Conservation (phyloP, 2,888 invertebrate species). For the Latheticus oryzae region DNA sequence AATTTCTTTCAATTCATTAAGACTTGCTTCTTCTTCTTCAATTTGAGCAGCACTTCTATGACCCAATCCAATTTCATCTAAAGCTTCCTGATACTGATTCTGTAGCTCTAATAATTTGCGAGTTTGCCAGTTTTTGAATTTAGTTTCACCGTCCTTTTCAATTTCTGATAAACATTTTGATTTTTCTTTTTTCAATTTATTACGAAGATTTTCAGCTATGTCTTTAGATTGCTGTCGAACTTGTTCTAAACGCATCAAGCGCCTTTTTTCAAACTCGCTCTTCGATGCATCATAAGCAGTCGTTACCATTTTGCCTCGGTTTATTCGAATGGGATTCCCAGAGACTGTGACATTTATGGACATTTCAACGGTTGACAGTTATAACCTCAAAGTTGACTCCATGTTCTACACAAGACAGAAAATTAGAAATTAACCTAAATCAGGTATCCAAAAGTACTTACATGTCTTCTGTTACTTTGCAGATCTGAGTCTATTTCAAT, state of each 20-base stretch:
- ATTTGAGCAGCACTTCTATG: slow-evolving; percentile 65
- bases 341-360: slow-evolving; percentile 72
- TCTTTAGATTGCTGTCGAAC: slow-evolving; percentile 74
- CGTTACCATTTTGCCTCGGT: slow-evolving; percentile 66
- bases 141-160: slow-evolving; percentile 67
- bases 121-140: slow-evolving; percentile 68
- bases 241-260: slow-evolving; percentile 72
- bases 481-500: no score
- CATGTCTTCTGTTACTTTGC: no score
- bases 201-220: slow-evolving; percentile 69
- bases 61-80: slow-evolving; percentile 68
- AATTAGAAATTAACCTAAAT: no score
- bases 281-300: slow-evolving; percentile 68
- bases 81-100: slow-evolving; percentile 67
- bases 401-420: no score
- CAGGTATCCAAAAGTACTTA: no score
- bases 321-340: slow-evolving; percentile 68
- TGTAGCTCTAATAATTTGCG: slow-evolving; percentile 67
- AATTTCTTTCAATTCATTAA: slow-evolving; percentile 47
- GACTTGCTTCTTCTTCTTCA: slow-evolving; percentile 59
- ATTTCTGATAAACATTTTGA: slow-evolving; percentile 66
- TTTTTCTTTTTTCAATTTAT: slow-evolving; percentile 68
- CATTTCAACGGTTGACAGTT: slow-evolving; percentile 60
- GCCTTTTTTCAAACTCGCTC: slow-evolving; percentile 70
- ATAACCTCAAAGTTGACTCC: slow-evolving; percentile 39